Evolutionary conservation across 2,888 invertebrate genomes (phyloP).

Genomic region (Tuta absoluta): DNA sequence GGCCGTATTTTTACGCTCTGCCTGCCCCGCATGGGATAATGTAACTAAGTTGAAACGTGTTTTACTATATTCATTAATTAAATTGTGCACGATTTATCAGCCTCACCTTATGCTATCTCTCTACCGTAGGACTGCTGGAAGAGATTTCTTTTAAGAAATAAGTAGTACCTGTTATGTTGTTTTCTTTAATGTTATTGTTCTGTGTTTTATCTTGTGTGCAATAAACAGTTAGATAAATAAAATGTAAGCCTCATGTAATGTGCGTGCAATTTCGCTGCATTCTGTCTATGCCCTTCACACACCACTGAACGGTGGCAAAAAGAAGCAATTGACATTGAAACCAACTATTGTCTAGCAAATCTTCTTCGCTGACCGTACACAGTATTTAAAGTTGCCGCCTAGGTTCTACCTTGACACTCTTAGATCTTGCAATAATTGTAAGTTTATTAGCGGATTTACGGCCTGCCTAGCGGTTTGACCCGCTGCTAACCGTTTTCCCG

Average conservation of each 20-base stretch:
- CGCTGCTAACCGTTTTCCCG: too few relatives aligned
- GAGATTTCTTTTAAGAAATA: too few relatives aligned
- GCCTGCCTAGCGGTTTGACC: too few relatives aligned
- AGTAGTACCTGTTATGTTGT: too few relatives aligned
- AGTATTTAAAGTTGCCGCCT: neutral
- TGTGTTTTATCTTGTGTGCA: too few relatives aligned
- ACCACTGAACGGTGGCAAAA: conserved; percentile 3
- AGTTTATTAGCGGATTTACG: neutral
- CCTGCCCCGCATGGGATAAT: too few relatives aligned
- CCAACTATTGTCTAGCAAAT: neutral
- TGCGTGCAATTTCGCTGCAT: neutral
- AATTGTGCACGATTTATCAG: too few relatives aligned
- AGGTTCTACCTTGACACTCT: conserved; percentile 13
- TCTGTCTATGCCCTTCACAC: conserved; percentile 10
- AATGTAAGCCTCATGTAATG: neutral
- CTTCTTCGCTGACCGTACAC: conserved; percentile 16
- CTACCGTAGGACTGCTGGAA: too few relatives aligned
- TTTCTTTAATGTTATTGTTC: too few relatives aligned
- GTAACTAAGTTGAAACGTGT: too few relatives aligned
- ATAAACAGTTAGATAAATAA: neutral
- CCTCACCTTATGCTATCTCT: too few relatives aligned
- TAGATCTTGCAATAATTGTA: conserved; percentile 10
- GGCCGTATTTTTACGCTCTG: neutral
- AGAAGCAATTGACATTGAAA: conserved; percentile 17
- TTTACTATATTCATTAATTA: too few relatives aligned